Evolutionary conservation across 2,113 vertebrate species (phyloP), one percentile per base, ranked within the genome.

Genomic region (Nannospalax galili): DNA sequence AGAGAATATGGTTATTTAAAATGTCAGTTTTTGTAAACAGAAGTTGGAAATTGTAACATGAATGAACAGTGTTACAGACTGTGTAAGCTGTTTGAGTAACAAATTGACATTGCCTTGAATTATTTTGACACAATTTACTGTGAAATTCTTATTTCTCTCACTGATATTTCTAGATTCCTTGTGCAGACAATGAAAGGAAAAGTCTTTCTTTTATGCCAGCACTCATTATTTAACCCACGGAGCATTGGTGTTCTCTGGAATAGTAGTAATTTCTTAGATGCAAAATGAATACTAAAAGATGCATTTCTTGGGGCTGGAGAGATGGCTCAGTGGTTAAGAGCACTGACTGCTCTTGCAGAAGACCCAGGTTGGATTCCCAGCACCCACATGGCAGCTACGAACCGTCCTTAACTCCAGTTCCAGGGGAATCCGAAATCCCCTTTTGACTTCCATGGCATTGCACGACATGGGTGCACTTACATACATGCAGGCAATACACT

Each of bases 61-160:
- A 97, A 95, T 92, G 95, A 97, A 96, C 88, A 45, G 60, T 95
- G 90, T 92, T 95, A 94, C 94, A 96, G 86, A 95, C 81, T 82
- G 9, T 62, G 95, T 73, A 17, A 96, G 90, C 91, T 98, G 77
- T 96, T 95, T 84, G 72, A 97, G 60, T 84, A 98, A 85, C 78
- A 97, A 93, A 95, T 40, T 97, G 92, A 94, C 19, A 77, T 97
- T 97, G 97, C 93, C 60, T 95, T 96, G 40, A 97, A 95, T 97
- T 97, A 97, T 94, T 98, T 97, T 97, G 94, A 96, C 75, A 96
- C 80, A 94, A 93, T 60, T 85, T 93, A 85, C 87, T 14, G 0
- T 95, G 95, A 97, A 96, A 93, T 37, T 96, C 62, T 84, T 97
- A 97, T 96, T 94, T 88, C 96, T 95, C 58, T 96, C 79, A 65